Conservation (phyloP, 2,888 invertebrate genomes). For the Mechanitis mazaeus region DNA sequence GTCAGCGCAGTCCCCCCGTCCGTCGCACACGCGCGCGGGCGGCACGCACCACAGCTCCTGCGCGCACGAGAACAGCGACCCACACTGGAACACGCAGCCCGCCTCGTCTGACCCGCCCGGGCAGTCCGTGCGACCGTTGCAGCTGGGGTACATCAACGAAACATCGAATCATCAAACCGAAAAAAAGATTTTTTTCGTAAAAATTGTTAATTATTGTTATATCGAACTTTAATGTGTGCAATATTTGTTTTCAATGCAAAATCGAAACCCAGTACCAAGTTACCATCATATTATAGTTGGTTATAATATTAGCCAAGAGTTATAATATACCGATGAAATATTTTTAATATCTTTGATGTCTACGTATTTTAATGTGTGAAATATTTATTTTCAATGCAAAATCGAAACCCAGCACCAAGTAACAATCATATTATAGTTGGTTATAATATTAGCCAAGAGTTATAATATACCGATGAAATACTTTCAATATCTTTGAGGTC, state of each 20-base stretch:
- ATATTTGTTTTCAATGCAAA: neutral
- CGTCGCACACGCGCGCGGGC: slow-evolving; percentile 54
- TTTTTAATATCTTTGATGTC: too few species aligned
- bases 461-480: too few species aligned
- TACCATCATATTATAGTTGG: too few species aligned
- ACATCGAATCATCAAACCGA: neutral
- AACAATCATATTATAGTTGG: too few species aligned
- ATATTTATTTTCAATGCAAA: neutral
- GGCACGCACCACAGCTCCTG: slow-evolving; percentile 77
- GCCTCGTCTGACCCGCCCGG: slow-evolving; percentile 84
- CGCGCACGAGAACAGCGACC: slow-evolving; percentile 67
- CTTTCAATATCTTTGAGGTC: too few species aligned
- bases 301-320: too few species aligned
- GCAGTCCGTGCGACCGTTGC: slow-evolving; percentile 82
- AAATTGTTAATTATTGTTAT: too few species aligned
- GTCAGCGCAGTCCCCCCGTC: slow-evolving; percentile 81
- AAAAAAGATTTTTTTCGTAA: too few species aligned
- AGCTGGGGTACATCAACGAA: slow-evolving; percentile 55
- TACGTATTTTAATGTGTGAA: neutral
- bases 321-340: too few species aligned
- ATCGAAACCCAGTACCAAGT: neutral
- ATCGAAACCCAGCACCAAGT: neutral
- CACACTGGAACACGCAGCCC: slow-evolving; percentile 64
- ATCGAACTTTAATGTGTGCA: neutral
- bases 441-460: too few species aligned